A percentile compares a stretch with the other conserved stretches of the same genome.
Conservation (phyloP, 1,140 invertebrate species). For the Halesus radiatus region DNA sequence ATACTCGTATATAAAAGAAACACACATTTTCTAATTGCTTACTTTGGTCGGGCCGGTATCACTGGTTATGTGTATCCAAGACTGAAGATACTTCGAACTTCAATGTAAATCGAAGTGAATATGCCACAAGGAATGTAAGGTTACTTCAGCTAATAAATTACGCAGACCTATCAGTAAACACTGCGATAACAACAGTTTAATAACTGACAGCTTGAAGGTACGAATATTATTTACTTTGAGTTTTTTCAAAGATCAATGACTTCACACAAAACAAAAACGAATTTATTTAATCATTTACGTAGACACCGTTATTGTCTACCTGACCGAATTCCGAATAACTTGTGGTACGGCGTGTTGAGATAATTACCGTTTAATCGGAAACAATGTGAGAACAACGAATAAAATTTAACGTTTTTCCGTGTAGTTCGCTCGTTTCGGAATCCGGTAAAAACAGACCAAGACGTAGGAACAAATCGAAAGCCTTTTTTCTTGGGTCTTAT, state of each 20-base stretch:
- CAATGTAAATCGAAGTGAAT: too few relatives aligned
- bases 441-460: not conserved
- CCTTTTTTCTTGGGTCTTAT: not conserved
- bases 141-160: too few relatives aligned
- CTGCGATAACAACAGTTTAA: too few relatives aligned
- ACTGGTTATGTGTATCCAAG: too few relatives aligned
- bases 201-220: too few relatives aligned
- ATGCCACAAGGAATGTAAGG: too few relatives aligned
- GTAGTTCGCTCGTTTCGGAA: not conserved
- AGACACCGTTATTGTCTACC: slow-evolving; percentile 6
- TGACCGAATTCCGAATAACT: slow-evolving; percentile 27
- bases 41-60: too few relatives aligned
- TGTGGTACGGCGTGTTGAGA: not conserved
- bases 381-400: slow-evolving; percentile 19
- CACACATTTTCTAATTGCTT: too few relatives aligned
- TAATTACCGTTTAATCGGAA: slow-evolving; percentile 23
- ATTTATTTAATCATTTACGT: slow-evolving; percentile 1
- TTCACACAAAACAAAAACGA: not conserved
- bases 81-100: too few relatives aligned
- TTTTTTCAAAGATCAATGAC: slow-evolving; percentile 15
- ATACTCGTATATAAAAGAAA: too few relatives aligned
- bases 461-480: not conserved
- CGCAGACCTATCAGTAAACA: too few relatives aligned
- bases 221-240: not conserved
- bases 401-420: slow-evolving; percentile 1